These are phyloP conservation scores for Pogonocichla stellata DNA, from an alignment of 2,113 vertebrate genomes.

Conservation along the genomic window DNA sequence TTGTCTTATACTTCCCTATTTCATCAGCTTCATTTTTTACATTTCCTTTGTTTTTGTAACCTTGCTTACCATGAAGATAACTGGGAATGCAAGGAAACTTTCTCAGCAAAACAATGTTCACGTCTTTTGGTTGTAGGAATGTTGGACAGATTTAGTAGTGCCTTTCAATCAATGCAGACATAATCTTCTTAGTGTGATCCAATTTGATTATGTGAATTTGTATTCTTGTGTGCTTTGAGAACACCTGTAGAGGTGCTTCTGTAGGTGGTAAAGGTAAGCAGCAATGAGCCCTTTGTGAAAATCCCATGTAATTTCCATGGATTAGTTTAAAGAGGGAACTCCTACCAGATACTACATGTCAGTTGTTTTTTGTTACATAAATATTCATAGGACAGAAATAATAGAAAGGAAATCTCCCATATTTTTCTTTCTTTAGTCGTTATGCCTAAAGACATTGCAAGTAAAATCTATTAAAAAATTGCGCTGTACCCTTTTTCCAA, in stretches of 20 bases:
- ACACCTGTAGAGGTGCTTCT: not conserved
- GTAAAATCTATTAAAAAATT: not conserved
- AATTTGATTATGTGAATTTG: not conserved
- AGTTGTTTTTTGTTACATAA: not conserved
- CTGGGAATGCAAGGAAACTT: not conserved
- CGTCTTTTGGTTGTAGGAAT: not conserved
- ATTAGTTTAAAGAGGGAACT: not conserved
- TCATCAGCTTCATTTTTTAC: not conserved
- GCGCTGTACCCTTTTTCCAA: not conserved
- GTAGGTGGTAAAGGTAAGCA: not conserved
- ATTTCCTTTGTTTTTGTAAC: not conserved
- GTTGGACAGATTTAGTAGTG: not conserved
- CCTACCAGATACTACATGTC: not conserved
- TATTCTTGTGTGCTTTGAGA: not conserved
- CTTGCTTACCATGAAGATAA: not conserved
- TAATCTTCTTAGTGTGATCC: not conserved
- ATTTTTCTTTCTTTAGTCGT: not conserved
- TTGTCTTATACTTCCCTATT: not conserved
- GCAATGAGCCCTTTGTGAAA: not conserved
- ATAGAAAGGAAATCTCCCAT: not conserved
- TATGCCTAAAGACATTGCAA: not conserved
- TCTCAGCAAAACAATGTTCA: not conserved
- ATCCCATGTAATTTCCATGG: not conserved
- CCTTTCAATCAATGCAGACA: not conserved
- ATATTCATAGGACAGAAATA: not conserved